A percentile compares a stretch with the other conserved stretches of the same genome.
Conservation (phyloP, 2,113 vertebrate genomes). For the Sterna hirundo region DNA sequence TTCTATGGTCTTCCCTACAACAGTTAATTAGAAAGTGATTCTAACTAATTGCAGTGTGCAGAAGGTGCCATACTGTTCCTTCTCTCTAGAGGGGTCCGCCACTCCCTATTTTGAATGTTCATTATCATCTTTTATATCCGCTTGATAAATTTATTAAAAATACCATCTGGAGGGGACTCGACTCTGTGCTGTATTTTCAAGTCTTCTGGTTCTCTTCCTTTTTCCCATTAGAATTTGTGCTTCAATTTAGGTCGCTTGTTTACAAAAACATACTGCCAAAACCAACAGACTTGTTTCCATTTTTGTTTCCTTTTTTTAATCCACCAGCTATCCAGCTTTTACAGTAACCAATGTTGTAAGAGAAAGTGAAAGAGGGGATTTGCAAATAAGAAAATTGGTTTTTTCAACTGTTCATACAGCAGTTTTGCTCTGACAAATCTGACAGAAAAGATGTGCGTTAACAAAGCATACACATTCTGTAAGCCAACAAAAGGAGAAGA, state of each 20-base stretch:
- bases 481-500: conserved; percentile 17
- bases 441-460: conserved; percentile 39
- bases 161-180: conserved; percentile 74
- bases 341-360: not conserved
- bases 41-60: conserved; percentile 29
- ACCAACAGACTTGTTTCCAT: not conserved
- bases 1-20: not conserved
- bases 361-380: conserved; percentile 28
- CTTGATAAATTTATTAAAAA: conserved; percentile 78
- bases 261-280: conserved; percentile 62
- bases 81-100: conserved; percentile 22
- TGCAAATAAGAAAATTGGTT: conserved; percentile 5
- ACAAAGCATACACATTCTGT: conserved; percentile 31
- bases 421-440: conserved; percentile 57
- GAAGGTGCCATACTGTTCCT: conserved; percentile 21
- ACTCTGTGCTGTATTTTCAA: conserved; percentile 39
- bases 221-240: conserved; percentile 62
- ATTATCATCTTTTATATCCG: conserved; percentile 56
- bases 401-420: not conserved
- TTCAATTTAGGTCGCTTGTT: conserved; percentile 70
- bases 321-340: conserved; percentile 17
- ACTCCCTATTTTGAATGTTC: conserved; percentile 65
- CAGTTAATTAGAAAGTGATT: conserved; percentile 29
- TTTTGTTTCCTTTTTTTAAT: not conserved
- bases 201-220: conserved; percentile 32